phyloP scores from a whole-genome alignment of 1,140 invertebrate species.

The Asobara japonica region DNA sequence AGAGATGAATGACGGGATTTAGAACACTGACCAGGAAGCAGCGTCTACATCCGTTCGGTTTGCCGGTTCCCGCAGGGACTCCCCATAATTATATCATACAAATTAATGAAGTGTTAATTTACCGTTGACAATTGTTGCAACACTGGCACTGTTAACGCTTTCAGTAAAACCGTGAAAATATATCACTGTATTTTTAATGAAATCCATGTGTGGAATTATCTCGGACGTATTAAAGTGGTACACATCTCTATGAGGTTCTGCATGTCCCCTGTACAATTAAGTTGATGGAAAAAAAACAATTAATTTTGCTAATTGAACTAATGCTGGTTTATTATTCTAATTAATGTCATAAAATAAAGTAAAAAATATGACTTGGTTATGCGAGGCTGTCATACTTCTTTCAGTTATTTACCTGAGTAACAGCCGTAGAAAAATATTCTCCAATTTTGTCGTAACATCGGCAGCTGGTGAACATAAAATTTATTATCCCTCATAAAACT shows the following conservation, averaged over 20 bases:
- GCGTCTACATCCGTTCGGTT: too few relatives aligned
- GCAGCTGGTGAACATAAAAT: constrained; percentile 2
- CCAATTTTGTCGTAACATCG: constrained; percentile 13
- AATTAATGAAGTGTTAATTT: constrained; percentile 20
- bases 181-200: constrained; percentile 48
- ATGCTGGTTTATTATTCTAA: too few relatives aligned
- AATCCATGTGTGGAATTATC: constrained; percentile 33
- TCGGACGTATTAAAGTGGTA: constrained; percentile 15
- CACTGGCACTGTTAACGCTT: constrained; percentile 44
- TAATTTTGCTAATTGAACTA: not conserved
- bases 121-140: constrained; percentile 51
- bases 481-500: too few relatives aligned
- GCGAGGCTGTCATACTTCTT: not conserved
- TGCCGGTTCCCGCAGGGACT: too few relatives aligned
- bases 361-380: not conserved
- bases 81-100: not conserved
- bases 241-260: constrained; percentile 32
- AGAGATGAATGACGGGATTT: too few relatives aligned
- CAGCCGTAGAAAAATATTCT: constrained; percentile 42
- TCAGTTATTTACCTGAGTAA: constrained; percentile 37
- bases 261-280: not conserved
- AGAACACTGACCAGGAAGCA: too few relatives aligned
- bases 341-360: too few relatives aligned
- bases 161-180: constrained; percentile 61
- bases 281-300: constrained; percentile 24